Evolutionary conservation across 2,113 vertebrate genomes (phyloP).

Genomic region (Gadus chalcogrammus): DNA sequence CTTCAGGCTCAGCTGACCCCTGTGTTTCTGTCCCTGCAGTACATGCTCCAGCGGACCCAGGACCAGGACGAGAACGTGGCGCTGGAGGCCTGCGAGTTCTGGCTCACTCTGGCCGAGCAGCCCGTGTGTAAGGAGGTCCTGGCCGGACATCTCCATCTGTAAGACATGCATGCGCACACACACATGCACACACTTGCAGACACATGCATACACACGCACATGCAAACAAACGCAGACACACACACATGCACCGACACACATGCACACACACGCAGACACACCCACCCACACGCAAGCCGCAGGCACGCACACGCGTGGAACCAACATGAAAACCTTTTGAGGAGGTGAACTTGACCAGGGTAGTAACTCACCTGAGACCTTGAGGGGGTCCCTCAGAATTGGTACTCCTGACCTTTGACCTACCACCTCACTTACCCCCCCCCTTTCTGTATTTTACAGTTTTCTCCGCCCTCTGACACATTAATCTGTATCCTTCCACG

Average conservation of each 20-base stretch:
- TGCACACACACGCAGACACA: constrained; percentile 10
- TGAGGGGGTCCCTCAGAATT: not conserved
- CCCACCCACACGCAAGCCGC: constrained; percentile 7
- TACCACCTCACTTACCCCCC: not conserved
- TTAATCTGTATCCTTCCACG: constrained; percentile 27
- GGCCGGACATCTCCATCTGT: constrained; percentile 1
- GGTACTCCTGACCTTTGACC: constrained; percentile 40
- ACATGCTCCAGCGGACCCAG: constrained; percentile 95
- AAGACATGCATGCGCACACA: not conserved
- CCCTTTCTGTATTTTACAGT: constrained; percentile 19
- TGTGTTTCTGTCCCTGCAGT: constrained; percentile 64
- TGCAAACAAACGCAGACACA: not conserved
- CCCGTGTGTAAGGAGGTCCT: constrained; percentile 85
- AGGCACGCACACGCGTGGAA: not conserved
- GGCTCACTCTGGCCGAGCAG: constrained; percentile 88
- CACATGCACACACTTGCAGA: constrained; percentile 8
- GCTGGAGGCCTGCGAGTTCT: constrained; percentile 88
- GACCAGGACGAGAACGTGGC: constrained; percentile 97
- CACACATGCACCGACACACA: not conserved
- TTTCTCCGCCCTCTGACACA: constrained; percentile 37
- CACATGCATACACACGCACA: constrained; percentile 6
- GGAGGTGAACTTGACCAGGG: constrained; percentile 2
- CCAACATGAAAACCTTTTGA: not conserved
- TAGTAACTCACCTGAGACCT: constrained; percentile 19
- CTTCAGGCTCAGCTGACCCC: too few species aligned